Evolutionary conservation across 2,888 invertebrate genomes (phyloP), one percentile per base, ranked within the genome.

Genomic region (Stomorhina lunata): DNA sequence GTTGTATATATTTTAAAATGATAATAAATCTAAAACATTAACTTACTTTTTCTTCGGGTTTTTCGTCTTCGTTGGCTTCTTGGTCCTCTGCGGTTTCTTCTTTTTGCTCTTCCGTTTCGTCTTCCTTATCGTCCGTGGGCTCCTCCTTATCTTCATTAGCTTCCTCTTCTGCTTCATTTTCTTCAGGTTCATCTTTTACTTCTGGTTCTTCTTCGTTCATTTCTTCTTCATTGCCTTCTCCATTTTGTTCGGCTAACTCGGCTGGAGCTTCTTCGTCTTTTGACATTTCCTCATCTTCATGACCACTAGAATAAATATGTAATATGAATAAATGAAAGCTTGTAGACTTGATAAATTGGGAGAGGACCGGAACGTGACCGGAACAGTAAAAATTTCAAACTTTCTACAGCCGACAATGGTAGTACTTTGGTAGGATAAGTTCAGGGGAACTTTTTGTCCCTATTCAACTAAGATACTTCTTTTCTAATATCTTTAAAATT

Each of bases 251-350:
- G 1, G 5, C 0, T 12, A 10, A 4, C 4, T 77, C 73, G 10
- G 34, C 12, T 4, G 15, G 57, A 3, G 50, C 40, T 2, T 50
- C 65, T 27, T 61, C 80, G 25, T 80, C 68, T 17, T 80, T 69
- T 4, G 43, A 66, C 34, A 86, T 78, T 34, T 88, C 88, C 32
- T 88, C 88, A n/a, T 88, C 87, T 45, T 86, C 88, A 68, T 85
- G 87, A 79, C 83, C 87, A 85, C 87, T 89, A 1, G 34, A 15
- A 15, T n/a, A n/a, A n/a, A n/a, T n/a, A n/a, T n/a, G n/a, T n/a
- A n/a, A n/a, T n/a, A n/a, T n/a, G n/a, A n/a, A n/a, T n/a, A n/a
- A n/a, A n/a, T n/a, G n/a, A n/a, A n/a, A n/a, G n/a, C n/a, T n/a
- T n/a, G n/a, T n/a, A n/a, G n/a, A n/a, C n/a, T n/a, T n/a, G n/a